Conservation (phyloP, 2,113 vertebrate genomes). For the Alligator sinensis region DNA sequence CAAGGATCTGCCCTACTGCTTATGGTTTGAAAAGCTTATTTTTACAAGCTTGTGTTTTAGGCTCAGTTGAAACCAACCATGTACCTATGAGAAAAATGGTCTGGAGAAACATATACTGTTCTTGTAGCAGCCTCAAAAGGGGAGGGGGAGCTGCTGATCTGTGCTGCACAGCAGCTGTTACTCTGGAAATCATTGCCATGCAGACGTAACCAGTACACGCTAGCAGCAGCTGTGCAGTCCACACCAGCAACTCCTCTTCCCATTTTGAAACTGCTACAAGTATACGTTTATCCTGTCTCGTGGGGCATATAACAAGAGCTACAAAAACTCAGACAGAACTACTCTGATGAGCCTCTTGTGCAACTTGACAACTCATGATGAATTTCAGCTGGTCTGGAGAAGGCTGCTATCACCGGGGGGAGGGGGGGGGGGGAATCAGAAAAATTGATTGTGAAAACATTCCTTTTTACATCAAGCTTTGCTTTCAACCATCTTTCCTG, state of each 20-base stretch:
- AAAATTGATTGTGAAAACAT: conserved; percentile 2
- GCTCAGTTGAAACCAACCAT: background rate
- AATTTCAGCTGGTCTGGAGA: conserved; percentile 25
- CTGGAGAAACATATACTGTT: no score
- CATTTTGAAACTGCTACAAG: no score
- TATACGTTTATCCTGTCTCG: no score
- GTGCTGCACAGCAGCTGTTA: no score
- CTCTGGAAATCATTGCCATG: no score
- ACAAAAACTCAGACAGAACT: background rate
- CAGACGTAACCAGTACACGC: no score
- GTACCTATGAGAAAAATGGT: background rate
- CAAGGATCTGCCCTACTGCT: background rate
- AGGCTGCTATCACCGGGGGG: background rate
- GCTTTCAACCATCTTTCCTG: conserved; percentile 12
- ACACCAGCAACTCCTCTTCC: no score
- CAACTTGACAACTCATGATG: conserved; percentile 17
- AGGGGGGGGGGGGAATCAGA: background rate
- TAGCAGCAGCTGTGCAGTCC: no score
- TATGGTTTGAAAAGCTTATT: background rate
- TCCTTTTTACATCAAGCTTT: conserved; percentile 27
- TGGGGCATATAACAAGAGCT: background rate
- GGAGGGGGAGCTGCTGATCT: no score
- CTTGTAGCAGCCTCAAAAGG: no score
- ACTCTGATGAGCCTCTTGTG: background rate
- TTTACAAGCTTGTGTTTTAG: background rate